Conservation (phyloP, 2,888 invertebrate species). For the Crocallis elinguaria region DNA sequence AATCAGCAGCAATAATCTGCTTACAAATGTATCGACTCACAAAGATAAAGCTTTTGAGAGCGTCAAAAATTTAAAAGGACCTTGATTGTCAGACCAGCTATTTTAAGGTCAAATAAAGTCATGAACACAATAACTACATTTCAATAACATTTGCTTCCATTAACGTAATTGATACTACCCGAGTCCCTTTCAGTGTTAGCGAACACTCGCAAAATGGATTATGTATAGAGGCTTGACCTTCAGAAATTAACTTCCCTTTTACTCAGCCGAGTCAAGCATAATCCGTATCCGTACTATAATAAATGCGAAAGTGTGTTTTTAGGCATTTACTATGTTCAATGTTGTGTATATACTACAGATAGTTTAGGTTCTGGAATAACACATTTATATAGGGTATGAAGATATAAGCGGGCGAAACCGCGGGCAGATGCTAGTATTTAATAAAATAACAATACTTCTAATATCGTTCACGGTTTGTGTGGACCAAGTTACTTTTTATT, state of each 20-base stretch:
- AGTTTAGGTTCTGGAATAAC: too few species aligned
- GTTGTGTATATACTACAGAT: too few species aligned
- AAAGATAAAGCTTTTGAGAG: neutral
- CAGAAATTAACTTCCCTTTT: conserved; percentile 12
- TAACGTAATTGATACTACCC: conserved; percentile 27
- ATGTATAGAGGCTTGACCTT: conserved; percentile 28
- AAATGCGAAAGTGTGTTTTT: too few species aligned
- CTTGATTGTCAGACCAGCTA: neutral
- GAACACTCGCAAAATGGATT: conserved; percentile 30
- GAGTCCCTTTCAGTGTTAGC: conserved; percentile 22
- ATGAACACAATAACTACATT: conserved; percentile 12
- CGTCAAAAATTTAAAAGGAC: neutral
- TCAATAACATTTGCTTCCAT: conserved; percentile 20
- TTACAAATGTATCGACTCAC: too few species aligned
- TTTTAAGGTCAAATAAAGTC: neutral
- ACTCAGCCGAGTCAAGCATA: conserved; percentile 4
- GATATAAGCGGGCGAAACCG: too few species aligned
- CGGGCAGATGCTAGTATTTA: too few species aligned
- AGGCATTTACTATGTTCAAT: too few species aligned
- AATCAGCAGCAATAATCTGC: too few species aligned
- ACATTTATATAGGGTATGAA: too few species aligned
- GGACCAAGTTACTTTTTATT: neutral
- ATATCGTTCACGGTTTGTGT: neutral
- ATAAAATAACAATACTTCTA: conserved; percentile 11
- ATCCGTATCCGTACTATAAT: too few species aligned